A percentile compares a stretch with the other conserved stretches of the same genome.
phyloP scores from a whole-genome alignment of 2,113 vertebrate species.

The Pachycephala philippinensis region DNA sequence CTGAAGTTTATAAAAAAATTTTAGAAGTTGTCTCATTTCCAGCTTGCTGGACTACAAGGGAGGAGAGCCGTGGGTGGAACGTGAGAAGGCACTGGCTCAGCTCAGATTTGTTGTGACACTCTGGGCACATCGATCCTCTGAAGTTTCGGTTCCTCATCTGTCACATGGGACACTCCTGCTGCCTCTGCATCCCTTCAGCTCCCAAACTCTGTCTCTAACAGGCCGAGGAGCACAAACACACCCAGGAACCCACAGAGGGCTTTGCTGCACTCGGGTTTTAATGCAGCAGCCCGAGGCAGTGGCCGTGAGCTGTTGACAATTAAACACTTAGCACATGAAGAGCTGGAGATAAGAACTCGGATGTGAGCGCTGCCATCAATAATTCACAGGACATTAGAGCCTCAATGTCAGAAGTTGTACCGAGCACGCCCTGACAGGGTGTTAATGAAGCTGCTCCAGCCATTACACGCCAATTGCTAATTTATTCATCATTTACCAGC shows the following conservation, averaged over 20 bases:
- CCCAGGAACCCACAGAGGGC: background rate
- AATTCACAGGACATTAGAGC: background rate
- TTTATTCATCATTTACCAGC: slow-evolving; percentile 8
- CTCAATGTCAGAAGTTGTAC: background rate
- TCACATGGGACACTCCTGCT: background rate
- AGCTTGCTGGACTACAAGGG: background rate
- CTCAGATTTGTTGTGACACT: background rate
- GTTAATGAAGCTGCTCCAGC: slow-evolving; percentile 8
- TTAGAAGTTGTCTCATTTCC: background rate
- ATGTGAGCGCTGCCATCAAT: background rate
- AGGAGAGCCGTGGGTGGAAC: background rate
- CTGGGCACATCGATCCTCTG: background rate
- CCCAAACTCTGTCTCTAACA: background rate
- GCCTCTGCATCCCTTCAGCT: background rate
- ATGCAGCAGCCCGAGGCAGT: background rate
- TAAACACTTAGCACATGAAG: background rate
- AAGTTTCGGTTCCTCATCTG: background rate
- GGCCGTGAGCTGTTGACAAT: background rate
- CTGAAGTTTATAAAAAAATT: too few species aligned
- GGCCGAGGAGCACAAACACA: background rate
- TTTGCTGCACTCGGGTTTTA: background rate
- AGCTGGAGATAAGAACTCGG: background rate
- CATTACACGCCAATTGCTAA: slow-evolving; percentile 27
- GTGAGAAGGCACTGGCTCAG: background rate
- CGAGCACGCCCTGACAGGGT: background rate